Evolutionary conservation across 1,140 invertebrate species (phyloP), one percentile per base, ranked within the genome.

Genomic region (Caenorhabditis remanei): DNA sequence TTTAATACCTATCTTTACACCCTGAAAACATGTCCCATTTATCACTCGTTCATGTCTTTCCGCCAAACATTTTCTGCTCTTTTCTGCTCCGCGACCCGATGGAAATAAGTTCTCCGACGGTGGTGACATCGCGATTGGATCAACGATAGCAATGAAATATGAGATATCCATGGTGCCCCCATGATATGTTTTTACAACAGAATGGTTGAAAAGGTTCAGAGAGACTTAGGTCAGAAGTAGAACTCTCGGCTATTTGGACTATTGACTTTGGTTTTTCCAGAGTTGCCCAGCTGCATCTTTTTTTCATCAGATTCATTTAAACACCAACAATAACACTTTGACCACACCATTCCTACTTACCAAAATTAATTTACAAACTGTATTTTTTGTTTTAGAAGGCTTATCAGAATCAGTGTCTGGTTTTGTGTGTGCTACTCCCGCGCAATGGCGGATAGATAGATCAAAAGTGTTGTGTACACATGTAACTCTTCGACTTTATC

Each of bases 381-480:
- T 14, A 53, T 53, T 3, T 50, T 46, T 24, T 79, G 14, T 50
- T 79, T 79, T n/a, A 5, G 46, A 46, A 46, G 5, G 41, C 4
- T 79, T 79, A 79, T 79, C 71, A n/a, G 46, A 50, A 50, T 79
- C 71, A 79, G 40, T 79, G 71, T 48, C 46, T 79, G 71, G 71
- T 48, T 79, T 79, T 24, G 71, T 24, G 46, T 53, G 71, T 79
- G 46, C n/a, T 79, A 14, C 71, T 19, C n/a, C 43, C 61, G 71
- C 71, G 46, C 71, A 24, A 79, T 79, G 71, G 71, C 71, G 71
- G 71, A 79, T 79, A 71, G 65, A 71, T 71, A 79, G 71, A 48
- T 79, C 71, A 79, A 79, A 79, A 79, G 71, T 79, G 71, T 79
- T 79, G 71, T 79, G 71, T 50, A 79, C 71, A 79, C 71, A 79